Base-by-base conservation (phyloP, 2,888 invertebrate species). In the Drosophila leonis region DNA sequence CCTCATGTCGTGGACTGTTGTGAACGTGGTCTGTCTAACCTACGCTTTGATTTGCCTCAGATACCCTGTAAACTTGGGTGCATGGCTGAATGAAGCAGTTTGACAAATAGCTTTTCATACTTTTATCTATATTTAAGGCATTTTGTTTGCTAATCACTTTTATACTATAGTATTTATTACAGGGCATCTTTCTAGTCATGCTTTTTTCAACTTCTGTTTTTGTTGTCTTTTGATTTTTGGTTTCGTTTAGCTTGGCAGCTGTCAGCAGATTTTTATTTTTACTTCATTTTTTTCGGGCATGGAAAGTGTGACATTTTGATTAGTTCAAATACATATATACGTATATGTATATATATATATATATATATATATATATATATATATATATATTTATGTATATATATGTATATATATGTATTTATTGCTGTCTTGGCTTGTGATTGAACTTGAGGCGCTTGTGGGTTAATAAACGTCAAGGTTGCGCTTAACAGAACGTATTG, bases 231-330 rank as follows among this genome's bases (percentile, higher is more conserved):
- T 57, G 66, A 61, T 71, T 79, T 76, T 77, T 71, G 78, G 65
- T 70, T 72, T 73, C 72, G 78, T 81, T 82, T 63, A 67, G 65
- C 73, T 80, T 74, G 78, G 69, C 85, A 80, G 66, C 88, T 89
- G 90, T 90, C 90, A 89, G 88, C 85, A 72, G 72, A 80, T 76
- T 72, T 69, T 56, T 57, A 41, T 65, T 39, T 37, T 35, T 44
- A 49, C 49, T 66, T 78, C 48, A 29, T 68, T 70, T 66, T 68
- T 70, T 79, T 71, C 59, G 59, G 74, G 75, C 72, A 72, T 87
- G 85, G 88, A 87, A 89, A 85, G 85, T 85, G 90, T 88, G 85
- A 86, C 85, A 75, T 78, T 90, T 86, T 88, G 88, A 86, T 86
- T 84, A 86, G 88, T 89, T 80, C 65, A 82, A 24, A 24, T 24